Evolutionary conservation across 2,797 vertebrate species (phyloP).

Genomic region (Chiroxiphia lanceolata): DNA sequence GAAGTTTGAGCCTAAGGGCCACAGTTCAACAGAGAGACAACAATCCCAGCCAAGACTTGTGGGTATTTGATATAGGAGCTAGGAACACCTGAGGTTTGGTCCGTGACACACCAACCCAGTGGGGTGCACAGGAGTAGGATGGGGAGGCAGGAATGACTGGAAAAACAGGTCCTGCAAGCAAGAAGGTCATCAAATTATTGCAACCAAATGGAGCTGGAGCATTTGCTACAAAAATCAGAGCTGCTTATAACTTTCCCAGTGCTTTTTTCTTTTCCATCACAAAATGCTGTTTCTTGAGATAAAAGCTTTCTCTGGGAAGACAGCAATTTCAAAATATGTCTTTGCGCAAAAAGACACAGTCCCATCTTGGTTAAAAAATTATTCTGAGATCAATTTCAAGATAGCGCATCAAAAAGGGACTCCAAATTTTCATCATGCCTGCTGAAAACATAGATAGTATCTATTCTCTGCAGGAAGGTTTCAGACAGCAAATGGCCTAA

Average conservation of each 20-base stretch:
- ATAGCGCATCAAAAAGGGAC: not conserved
- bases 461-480: not conserved
- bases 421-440: not conserved
- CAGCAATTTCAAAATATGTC: slow-evolving; percentile 10
- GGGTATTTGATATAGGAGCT: not conserved
- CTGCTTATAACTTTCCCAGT: not conserved
- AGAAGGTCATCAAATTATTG: not conserved
- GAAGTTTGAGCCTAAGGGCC: not conserved
- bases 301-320: slow-evolving; percentile 11
- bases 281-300: not conserved
- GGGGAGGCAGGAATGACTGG: not conserved
- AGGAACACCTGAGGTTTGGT: not conserved
- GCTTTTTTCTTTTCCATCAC: not conserved
- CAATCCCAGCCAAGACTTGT: not conserved
- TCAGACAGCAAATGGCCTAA: not conserved
- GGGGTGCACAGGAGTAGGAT: not conserved
- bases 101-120: rapidly evolving
- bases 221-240: not conserved
- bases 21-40: not conserved
- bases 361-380: not conserved
- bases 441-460: not conserved
- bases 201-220: not conserved
- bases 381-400: not conserved
- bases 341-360: not conserved
- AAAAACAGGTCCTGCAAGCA: not conserved